phyloP scores from a whole-genome alignment of 1,140 invertebrate genomes.

The Pentalonia nigronervosa region DNA sequence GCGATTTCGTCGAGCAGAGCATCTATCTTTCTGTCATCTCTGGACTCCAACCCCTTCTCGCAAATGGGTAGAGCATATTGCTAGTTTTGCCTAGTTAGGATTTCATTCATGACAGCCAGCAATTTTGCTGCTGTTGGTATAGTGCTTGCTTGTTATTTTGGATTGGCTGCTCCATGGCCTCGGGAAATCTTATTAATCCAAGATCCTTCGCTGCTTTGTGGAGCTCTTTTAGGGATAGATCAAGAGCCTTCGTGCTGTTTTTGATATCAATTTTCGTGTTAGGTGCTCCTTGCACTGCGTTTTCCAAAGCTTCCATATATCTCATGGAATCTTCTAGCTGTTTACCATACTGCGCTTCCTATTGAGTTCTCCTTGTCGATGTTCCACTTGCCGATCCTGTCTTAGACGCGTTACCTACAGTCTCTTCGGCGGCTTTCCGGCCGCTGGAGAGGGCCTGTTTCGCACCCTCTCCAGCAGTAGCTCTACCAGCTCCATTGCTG shows the following conservation, averaged over 20 bases:
- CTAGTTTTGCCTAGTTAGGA: background rate
- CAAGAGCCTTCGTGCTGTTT: background rate
- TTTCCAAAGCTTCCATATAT: background rate
- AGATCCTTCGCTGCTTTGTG: conserved; percentile 5
- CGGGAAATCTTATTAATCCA: background rate
- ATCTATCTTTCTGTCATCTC: background rate
- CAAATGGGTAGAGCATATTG: background rate
- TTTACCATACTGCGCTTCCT: background rate
- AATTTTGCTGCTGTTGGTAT: conserved; percentile 9
- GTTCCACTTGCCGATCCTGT: background rate
- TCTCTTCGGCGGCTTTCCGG: background rate
- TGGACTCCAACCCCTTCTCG: background rate
- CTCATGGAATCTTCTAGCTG: background rate
- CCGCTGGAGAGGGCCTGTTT: background rate
- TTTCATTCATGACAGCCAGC: background rate
- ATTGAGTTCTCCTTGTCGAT: background rate
- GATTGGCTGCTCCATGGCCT: background rate
- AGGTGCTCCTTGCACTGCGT: background rate
- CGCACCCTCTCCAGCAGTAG: background rate
- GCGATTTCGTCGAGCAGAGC: background rate
- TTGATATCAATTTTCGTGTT: background rate
- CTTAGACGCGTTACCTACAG: background rate
- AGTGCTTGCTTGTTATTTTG: conserved; percentile 1
- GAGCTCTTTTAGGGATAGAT: background rate
- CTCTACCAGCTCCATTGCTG: no score